Conservation (phyloP, 2,113 vertebrate species). For the Malurus melanocephalus region DNA sequence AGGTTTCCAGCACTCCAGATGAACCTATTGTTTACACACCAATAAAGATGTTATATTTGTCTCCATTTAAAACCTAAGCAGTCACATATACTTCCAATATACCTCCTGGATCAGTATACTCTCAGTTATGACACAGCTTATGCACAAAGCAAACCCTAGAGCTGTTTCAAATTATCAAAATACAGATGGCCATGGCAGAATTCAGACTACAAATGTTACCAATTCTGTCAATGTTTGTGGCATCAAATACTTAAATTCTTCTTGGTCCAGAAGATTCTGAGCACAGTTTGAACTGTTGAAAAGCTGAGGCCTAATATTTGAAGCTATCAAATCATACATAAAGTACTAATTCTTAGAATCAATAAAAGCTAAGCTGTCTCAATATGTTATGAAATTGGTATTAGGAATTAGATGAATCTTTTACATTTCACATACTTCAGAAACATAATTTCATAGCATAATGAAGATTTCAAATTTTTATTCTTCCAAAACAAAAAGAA, state of each 20-base stretch:
- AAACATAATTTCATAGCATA: not conserved
- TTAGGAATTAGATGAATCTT: not conserved
- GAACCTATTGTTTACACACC: not conserved
- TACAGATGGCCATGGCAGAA: not conserved
- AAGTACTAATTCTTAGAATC: not conserved
- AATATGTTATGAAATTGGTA: not conserved
- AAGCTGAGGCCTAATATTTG: not conserved
- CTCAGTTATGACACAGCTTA: not conserved
- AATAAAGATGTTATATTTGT: not conserved
- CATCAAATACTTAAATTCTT: not conserved
- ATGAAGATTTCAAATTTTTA: not conserved
- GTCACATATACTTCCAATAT: rapidly evolving
- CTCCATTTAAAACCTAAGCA: not conserved
- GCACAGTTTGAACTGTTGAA: not conserved
- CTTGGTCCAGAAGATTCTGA: not conserved
- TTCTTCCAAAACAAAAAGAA: not conserved
- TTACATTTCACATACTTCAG: not conserved
- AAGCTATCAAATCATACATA: not conserved
- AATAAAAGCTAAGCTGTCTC: not conserved
- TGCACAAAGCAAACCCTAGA: not conserved
- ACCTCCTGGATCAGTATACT: not conserved
- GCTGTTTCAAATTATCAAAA: not conserved
- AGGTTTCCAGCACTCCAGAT: not conserved
- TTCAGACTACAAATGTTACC: not conserved
- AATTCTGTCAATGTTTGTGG: not conserved